These are phyloP conservation scores for Cylloceria caligata DNA, from an alignment of 2,888 invertebrate species.

Conservation along the genomic window DNA sequence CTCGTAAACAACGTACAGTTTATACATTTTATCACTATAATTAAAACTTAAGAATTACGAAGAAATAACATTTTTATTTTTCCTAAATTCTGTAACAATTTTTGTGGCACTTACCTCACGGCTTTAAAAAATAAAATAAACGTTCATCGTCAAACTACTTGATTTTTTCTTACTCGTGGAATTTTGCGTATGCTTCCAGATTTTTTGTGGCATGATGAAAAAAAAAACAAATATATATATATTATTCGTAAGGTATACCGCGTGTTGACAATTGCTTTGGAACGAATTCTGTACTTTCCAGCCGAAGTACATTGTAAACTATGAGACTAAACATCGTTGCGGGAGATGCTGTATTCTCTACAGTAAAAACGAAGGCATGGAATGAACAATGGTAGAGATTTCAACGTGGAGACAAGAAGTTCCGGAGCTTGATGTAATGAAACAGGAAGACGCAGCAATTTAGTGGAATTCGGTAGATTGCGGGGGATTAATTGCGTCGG, in stretches of 20 bases:
- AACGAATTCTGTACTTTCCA: not conserved
- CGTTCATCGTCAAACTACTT: not conserved
- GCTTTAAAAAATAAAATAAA: not conserved
- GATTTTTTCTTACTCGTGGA: not conserved
- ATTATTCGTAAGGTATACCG: not conserved
- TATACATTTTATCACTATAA: not conserved
- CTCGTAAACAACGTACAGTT: not conserved
- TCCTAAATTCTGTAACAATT: not conserved
- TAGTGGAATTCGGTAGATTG: constrained; percentile 31
- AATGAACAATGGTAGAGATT: constrained; percentile 2
- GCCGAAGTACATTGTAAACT: not conserved
- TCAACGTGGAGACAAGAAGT: not conserved
- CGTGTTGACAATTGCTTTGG: not conserved
- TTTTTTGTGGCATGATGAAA: not conserved
- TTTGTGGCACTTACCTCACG: constrained; percentile 5
- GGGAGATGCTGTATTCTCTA: not conserved
- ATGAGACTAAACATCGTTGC: not conserved
- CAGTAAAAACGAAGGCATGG: not conserved
- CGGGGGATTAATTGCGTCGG: constrained; percentile 29
- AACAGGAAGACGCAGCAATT: constrained; percentile 24
- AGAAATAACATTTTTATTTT: not conserved
- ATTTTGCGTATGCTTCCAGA: not conserved
- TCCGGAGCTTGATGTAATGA: constrained; percentile 32
- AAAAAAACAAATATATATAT: too few species aligned
- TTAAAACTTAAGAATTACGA: not conserved